A percentile compares a stretch with the other conserved stretches of the same genome.
Conservation (phyloP, 92 coral and sea anemone species). For the Epizoanthus ramosus region DNA sequence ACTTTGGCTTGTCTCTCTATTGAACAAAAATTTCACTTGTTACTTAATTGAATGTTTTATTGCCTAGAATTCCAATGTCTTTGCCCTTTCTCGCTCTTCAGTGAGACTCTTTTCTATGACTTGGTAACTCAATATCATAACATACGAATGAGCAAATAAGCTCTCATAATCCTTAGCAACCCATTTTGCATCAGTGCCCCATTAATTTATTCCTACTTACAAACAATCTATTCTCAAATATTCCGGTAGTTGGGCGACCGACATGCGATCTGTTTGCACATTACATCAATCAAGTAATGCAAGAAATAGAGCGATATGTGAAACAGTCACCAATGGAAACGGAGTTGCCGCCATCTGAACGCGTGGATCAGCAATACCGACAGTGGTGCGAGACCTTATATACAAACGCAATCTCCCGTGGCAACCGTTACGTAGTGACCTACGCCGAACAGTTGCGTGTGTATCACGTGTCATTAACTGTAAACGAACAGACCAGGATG, state of each 20-base stretch:
- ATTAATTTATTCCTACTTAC: neutral
- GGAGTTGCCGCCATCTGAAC: slow-evolving; percentile 18
- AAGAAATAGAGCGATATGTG: slow-evolving; percentile 40
- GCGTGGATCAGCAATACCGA: slow-evolving; percentile 49
- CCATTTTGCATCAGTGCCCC: too few species aligned
- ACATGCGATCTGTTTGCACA: neutral
- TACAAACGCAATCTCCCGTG: slow-evolving; percentile 16
- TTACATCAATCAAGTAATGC: slow-evolving; percentile 38
- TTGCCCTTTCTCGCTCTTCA: too few species aligned
- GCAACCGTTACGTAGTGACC: slow-evolving; percentile 28
- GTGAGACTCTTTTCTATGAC: too few species aligned
- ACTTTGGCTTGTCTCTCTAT: too few species aligned
- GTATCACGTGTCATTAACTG: slow-evolving; percentile 67
- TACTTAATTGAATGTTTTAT: too few species aligned
- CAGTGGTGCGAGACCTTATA: slow-evolving; percentile 57
- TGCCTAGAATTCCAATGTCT: too few species aligned
- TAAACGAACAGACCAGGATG: slow-evolving; percentile 59
- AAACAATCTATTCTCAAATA: neutral
- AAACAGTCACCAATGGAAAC: neutral
- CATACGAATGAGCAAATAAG: too few species aligned
- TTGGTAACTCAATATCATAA: too few species aligned
- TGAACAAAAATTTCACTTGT: too few species aligned
- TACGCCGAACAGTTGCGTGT: slow-evolving; percentile 64
- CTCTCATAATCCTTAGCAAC: too few species aligned
- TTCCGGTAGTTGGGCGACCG: neutral